Evolutionary conservation across 2,113 vertebrate genomes (phyloP).

Genomic region (Syrrhaptes paradoxus): DNA sequence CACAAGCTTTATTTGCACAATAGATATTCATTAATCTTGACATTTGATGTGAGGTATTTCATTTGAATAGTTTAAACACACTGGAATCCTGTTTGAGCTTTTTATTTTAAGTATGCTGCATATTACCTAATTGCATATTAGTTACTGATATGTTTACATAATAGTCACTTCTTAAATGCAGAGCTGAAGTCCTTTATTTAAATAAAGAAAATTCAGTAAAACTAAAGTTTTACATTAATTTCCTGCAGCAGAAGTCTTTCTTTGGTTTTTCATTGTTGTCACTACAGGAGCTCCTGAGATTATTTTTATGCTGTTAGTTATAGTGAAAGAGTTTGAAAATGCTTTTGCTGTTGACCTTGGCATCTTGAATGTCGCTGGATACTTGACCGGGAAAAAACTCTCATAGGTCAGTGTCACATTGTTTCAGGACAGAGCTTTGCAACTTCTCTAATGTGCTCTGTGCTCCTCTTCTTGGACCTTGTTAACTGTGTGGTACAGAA

Average conservation of each 20-base stretch:
- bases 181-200: background rate
- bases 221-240: background rate
- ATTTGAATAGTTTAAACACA: background rate
- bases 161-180: background rate
- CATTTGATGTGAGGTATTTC: background rate
- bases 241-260: background rate
- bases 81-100: background rate
- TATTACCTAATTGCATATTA: background rate
- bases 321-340: background rate
- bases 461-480: background rate
- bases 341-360: background rate
- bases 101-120: background rate
- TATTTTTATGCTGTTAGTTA: background rate
- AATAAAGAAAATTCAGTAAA: background rate
- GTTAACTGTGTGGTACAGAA: background rate
- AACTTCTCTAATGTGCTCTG: background rate
- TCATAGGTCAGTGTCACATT: background rate
- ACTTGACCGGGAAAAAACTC: background rate
- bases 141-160: background rate
- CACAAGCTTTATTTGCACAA: conserved; percentile 9
- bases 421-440: background rate
- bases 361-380: background rate
- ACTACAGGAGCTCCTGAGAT: background rate
- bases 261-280: background rate
- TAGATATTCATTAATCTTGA: conserved; percentile 10